Evolutionary conservation across 2,797 vertebrate genomes (phyloP).

Genomic region (Myotis pilosus): DNA sequence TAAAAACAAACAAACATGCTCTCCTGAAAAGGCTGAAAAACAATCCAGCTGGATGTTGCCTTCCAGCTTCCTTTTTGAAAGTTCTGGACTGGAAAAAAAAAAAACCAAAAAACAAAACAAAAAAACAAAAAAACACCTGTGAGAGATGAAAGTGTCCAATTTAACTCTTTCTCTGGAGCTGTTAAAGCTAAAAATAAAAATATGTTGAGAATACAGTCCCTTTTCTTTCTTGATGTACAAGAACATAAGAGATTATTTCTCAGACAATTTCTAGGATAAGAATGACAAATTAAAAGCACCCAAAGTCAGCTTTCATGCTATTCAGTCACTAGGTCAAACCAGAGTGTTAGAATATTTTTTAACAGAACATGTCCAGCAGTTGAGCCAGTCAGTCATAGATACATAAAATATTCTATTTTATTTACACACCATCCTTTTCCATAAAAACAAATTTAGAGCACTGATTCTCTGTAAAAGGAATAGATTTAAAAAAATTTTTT

Average conservation of each 20-base stretch:
- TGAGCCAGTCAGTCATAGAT: background rate
- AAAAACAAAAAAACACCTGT: background rate
- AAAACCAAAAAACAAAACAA: too few relatives aligned
- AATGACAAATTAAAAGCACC: background rate
- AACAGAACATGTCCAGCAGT: background rate
- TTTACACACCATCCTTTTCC: background rate
- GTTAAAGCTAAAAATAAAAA: background rate
- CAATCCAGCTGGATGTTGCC: background rate
- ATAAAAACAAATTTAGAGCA: background rate
- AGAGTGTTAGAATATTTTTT: background rate
- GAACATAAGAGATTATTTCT: background rate
- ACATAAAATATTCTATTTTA: background rate
- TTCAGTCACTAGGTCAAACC: background rate
- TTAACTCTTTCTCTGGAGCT: background rate
- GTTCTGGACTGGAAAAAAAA: background rate
- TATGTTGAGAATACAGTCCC: background rate
- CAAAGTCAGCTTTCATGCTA: background rate
- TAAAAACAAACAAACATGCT: conserved; percentile 9
- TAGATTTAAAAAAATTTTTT: background rate
- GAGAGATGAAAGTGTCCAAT: background rate
- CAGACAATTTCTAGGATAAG: background rate
- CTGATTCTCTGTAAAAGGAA: background rate
- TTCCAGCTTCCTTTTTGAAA: background rate
- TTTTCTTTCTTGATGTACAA: background rate
- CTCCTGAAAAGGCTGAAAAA: background rate